These are phyloP conservation scores for Corythoichthys intestinalis DNA, from an alignment of 2,113 vertebrate species.

Conservation along the genomic window DNA sequence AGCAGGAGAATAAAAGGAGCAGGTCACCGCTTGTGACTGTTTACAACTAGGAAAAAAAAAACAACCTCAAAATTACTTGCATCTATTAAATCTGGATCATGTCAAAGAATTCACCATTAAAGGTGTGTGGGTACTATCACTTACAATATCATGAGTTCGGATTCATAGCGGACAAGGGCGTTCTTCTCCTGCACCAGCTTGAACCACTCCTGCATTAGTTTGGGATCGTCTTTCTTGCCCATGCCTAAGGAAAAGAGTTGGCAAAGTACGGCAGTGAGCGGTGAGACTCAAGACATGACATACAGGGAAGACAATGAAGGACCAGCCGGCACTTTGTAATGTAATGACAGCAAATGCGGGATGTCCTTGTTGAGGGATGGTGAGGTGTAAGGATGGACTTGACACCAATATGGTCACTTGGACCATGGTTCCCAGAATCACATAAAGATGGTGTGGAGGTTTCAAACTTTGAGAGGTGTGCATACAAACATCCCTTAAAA, in stretches of 20 bases:
- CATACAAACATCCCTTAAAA: neutral
- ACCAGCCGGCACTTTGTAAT: conserved; percentile 53
- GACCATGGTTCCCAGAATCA: conserved; percentile 28
- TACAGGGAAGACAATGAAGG: conserved; percentile 44
- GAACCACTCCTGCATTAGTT: conserved; percentile 99
- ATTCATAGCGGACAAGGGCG: conserved; percentile 95
- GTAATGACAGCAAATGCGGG: conserved; percentile 71
- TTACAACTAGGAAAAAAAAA: too few species aligned
- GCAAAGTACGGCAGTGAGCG: conserved; percentile 33
- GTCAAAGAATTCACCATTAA: neutral
- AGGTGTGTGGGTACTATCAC: conserved; percentile 48
- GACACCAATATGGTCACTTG: conserved; percentile 24
- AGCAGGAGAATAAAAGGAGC: too few species aligned
- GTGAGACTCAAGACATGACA: neutral
- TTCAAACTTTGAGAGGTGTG: conserved; percentile 31
- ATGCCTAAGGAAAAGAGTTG: conserved; percentile 77
- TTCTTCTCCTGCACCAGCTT: conserved; percentile 98
- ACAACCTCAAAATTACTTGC: too few species aligned
- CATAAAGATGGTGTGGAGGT: conserved; percentile 54
- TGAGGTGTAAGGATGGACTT: conserved; percentile 42
- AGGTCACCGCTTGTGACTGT: too few species aligned
- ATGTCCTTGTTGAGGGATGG: conserved; percentile 58
- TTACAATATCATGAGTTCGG: conserved; percentile 99
- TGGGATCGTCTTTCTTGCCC: conserved; percentile 98
- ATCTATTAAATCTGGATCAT: too few species aligned